phyloP scores from a whole-genome alignment of 2,113 vertebrate species.

The Pseudorectes ferrugineus region DNA sequence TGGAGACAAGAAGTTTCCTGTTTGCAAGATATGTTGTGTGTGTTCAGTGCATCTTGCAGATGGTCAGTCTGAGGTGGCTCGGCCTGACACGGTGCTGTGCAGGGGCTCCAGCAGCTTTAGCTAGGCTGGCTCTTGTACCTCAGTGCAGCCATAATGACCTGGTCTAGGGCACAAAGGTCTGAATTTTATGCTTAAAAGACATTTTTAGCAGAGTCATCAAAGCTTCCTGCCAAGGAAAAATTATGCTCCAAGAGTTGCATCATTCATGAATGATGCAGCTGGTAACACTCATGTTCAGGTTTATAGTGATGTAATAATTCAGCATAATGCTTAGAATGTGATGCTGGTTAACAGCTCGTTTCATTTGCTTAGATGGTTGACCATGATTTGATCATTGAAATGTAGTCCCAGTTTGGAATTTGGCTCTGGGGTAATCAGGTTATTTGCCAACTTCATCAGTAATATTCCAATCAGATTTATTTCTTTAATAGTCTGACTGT shows the following conservation, averaged over 20 bases:
- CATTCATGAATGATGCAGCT: not conserved
- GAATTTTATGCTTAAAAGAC: not conserved
- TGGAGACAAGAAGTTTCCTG: not conserved
- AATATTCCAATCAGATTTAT: not conserved
- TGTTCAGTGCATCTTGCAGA: not conserved
- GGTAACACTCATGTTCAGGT: not conserved
- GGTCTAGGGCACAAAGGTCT: not conserved
- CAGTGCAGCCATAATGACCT: not conserved
- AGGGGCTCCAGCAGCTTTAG: not conserved
- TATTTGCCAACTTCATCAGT: not conserved
- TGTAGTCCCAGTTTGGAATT: not conserved
- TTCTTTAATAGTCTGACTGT: not conserved
- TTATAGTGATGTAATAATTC: not conserved
- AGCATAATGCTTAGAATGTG: not conserved
- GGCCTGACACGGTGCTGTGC: accelerated
- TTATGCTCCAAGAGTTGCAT: not conserved
- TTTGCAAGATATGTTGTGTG: not conserved
- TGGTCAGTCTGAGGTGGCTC: not conserved
- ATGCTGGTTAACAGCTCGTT: not conserved
- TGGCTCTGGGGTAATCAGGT: not conserved
- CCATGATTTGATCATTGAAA: not conserved
- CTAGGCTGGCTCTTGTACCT: not conserved
- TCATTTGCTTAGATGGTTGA: not conserved
- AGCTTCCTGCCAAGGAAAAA: not conserved
- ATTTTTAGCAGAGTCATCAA: not conserved